Evolutionary conservation across 1,140 invertebrate genomes (phyloP), one percentile per base, ranked within the genome.

Genomic region (Aphelenchoides besseyi): DNA sequence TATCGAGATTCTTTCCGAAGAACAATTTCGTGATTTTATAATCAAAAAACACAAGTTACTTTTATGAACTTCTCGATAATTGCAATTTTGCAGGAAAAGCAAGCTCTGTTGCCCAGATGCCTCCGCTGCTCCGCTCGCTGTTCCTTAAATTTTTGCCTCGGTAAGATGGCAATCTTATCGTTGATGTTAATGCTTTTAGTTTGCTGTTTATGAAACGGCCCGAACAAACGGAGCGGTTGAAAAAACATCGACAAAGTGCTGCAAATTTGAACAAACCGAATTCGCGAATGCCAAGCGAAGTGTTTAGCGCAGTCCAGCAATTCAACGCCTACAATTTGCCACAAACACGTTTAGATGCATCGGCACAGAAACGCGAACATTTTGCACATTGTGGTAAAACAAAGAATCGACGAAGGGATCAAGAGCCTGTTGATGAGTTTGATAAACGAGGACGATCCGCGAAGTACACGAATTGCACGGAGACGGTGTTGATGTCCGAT

Each of bases 51-150:
- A n/a, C n/a, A n/a, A n/a, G n/a, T n/a, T n/a, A n/a, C n/a, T n/a
- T n/a, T n/a, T n/a, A n/a, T n/a, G n/a, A n/a, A n/a, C n/a, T n/a
- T n/a, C n/a, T n/a, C n/a, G n/a, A n/a, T n/a, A n/a, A n/a, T n/a
- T n/a, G n/a, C n/a, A n/a, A n/a, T n/a, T n/a, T n/a, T n/a, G n/a
- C n/a, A n/a, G n/a, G n/a, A n/a, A n/a, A n/a, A n/a, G n/a, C n/a
- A n/a, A n/a, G n/a, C n/a, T n/a, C n/a, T n/a, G 91, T 90, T 2
- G 89, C 91, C 79, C 86, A 92, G 80, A 97, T 97, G 94, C 93
- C 94, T 8, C 90, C 92, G 78, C 93, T 93, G 91, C 95, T 96
- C 78, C 89, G 93, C 33, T 90, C 91, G 57, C 90, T 96, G 32
- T 97, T 97, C 86, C 88, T 97, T 18, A 92, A 94, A 84, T 92